Conservation (phyloP, 2,797 vertebrate species). For the Leucoraja ocellata region DNA sequence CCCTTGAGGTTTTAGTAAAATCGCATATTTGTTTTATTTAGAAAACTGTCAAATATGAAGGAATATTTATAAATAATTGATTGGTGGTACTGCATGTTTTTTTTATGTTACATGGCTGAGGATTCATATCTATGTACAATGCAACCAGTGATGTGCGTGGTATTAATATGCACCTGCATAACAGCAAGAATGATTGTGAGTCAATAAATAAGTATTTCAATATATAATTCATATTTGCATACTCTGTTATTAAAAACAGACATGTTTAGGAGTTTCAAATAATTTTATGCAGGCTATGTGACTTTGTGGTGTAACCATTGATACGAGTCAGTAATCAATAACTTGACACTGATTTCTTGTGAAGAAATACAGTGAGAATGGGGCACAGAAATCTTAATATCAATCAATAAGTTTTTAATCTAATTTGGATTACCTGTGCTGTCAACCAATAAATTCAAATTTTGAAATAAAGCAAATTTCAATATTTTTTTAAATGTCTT, state of each 20-base stretch:
- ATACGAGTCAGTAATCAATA: neutral
- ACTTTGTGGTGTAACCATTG: neutral
- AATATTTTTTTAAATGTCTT: neutral
- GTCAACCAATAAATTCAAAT: neutral
- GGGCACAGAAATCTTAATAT: neutral
- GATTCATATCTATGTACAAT: constrained; percentile 35
- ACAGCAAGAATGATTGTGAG: neutral
- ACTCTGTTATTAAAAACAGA: constrained; percentile 11
- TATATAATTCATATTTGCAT: constrained; percentile 1
- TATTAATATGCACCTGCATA: neutral
- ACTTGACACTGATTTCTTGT: neutral
- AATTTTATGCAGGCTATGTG: neutral
- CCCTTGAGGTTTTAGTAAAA: neutral
- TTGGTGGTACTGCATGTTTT: neutral
- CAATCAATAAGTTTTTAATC: neutral
- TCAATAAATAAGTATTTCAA: constrained; percentile 2
- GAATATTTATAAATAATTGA: constrained; percentile 28
- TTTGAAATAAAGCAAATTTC: neutral
- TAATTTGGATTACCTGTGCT: neutral
- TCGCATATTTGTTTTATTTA: neutral
- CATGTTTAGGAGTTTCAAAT: neutral
- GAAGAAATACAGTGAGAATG: no score
- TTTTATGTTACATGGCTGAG: constrained; percentile 2
- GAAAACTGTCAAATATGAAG: constrained; percentile 18
- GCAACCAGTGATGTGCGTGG: neutral